Base-by-base conservation (phyloP, 2,888 invertebrate species). In the Sclerodermus sp. region DNA sequence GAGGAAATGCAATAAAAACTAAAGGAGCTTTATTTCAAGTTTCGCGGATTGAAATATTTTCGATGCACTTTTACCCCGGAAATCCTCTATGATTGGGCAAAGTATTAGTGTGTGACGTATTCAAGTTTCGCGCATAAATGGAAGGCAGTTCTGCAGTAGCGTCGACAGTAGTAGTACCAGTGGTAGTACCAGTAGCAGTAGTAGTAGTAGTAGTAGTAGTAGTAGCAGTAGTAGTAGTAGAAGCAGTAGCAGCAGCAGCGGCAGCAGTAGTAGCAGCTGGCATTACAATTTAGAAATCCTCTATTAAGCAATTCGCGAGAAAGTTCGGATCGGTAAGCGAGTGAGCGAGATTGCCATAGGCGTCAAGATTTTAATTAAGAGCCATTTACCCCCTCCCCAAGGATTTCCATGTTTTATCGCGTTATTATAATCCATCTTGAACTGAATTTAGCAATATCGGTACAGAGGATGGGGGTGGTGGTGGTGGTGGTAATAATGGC, bases 291-390 rank as follows among this genome's bases (percentile, higher is more conserved):
- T 47, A 47, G 47, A 23, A 60, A 60, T 62, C 47, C 51, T 44
- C 53, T 49, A 53, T 62, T 62, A 62, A 60, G 60, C 62, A 57
- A 60, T 55, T 48, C 49, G 13, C 4, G 45, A n/a, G 46, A 53
- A 56, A 62, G 42, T 56, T 57, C 37, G 43, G 17, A 42, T 47
- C 43, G 43, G 15, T 39, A 13, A 17, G 14, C 37, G 23, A 5
- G 23, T 3, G 8, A 8, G 23, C 4, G 23, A 23, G 23, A 23
- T 49, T 50, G 36, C 43, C 50, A 55, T 57, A 42, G 47, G 42
- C 38, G 31, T 51, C 52, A 48, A 47, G 52, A 53, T 64, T 62
- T 62, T 62, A 64, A 62, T 62, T 62, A 62, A 56, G 55, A 50
- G 18, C 3, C 9, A 13, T 36, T 36, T 13, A 17, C 8, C 44